phyloP scores from a whole-genome alignment of 1,140 invertebrate species.

The Araneus ventricosus region DNA sequence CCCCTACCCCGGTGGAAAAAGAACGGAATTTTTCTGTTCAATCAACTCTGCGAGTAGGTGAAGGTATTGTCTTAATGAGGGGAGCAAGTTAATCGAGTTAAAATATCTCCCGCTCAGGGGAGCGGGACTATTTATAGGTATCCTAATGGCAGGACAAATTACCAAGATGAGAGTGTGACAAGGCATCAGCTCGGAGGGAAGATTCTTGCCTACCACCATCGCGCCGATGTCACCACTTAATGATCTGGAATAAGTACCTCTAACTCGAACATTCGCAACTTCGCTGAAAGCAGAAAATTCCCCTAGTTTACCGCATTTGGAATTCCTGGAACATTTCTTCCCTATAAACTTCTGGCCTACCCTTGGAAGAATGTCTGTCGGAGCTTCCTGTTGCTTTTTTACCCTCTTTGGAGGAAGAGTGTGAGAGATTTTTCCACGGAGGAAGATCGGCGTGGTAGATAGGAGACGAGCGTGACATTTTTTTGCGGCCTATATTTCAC shows the following conservation, averaged over 20 bases:
- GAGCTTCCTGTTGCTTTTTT: slow-evolving; percentile 48
- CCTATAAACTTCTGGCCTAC: not conserved
- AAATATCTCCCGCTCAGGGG: slow-evolving; percentile 12
- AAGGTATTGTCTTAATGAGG: slow-evolving; percentile 26
- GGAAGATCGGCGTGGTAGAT: slow-evolving; percentile 15
- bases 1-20: not conserved
- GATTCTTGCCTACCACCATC: slow-evolving; percentile 27
- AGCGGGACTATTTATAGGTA: slow-evolving; percentile 46
- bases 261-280: slow-evolving; percentile 33
- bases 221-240: slow-evolving; percentile 41
- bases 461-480: not conserved
- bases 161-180: slow-evolving; percentile 43
- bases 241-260: slow-evolving; percentile 32
- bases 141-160: slow-evolving; percentile 58
- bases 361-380: not conserved
- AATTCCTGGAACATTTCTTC: slow-evolving; percentile 24
- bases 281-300: slow-evolving; percentile 48
- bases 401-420: slow-evolving; percentile 15
- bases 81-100: slow-evolving; percentile 40
- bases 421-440: slow-evolving; percentile 7
- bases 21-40: not conserved
- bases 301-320: not conserved
- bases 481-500: slow-evolving; percentile 9
- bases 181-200: not conserved
- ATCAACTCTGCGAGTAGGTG: not conserved